Evolutionary conservation across 2,797 vertebrate genomes (phyloP).

Genomic region (Catostomus latipinnis): DNA sequence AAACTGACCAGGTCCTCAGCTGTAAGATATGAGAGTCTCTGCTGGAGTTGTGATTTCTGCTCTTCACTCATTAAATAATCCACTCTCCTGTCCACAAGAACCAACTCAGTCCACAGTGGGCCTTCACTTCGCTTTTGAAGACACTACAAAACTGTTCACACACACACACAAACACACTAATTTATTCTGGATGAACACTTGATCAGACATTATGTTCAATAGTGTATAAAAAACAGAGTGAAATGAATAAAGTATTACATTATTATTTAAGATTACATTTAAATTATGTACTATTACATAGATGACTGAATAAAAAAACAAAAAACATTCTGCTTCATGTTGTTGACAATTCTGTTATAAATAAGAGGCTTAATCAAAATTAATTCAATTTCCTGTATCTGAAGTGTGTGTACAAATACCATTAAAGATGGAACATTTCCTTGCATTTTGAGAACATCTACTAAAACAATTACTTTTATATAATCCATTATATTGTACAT

Average conservation of each 20-base stretch:
- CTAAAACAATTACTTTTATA: slow-evolving; percentile 3
- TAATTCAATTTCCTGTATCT: neutral
- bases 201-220: neutral
- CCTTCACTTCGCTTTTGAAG: slow-evolving; percentile 88
- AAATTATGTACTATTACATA: slow-evolving; percentile 1
- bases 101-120: slow-evolving; percentile 85
- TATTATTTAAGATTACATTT: neutral
- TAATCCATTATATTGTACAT: slow-evolving; percentile 12
- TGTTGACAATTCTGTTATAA: neutral
- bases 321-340: neutral
- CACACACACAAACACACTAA: slow-evolving; percentile 1
- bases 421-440: neutral
- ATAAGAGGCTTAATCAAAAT: neutral
- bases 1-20: slow-evolving; percentile 87
- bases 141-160: slow-evolving; percentile 82
- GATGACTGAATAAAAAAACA: neutral
- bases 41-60: slow-evolving; percentile 82
- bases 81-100: slow-evolving; percentile 84
- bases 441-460: neutral
- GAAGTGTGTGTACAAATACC: neutral
- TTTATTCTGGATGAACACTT: neutral
- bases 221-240: neutral
- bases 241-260: neutral
- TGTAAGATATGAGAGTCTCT: slow-evolving; percentile 87
- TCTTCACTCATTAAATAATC: slow-evolving; percentile 83